Conservation (phyloP, 2,888 invertebrate species). For the Mycalesis mineus region DNA sequence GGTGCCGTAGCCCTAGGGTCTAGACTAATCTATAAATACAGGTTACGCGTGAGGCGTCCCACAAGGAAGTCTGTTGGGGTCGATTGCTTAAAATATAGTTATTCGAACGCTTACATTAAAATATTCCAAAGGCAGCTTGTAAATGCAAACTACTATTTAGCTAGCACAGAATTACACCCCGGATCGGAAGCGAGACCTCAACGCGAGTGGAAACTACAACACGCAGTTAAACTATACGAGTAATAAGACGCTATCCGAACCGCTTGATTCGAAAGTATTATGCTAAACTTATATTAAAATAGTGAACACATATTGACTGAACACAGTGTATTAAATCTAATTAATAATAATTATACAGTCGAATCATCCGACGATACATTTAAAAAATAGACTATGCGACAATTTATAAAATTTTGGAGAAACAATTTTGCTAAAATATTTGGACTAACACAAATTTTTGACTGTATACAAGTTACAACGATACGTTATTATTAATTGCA, state of each 20-base stretch:
- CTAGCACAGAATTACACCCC: conserved; percentile 15
- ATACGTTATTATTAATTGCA: conserved; percentile 48
- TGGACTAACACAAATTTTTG: conserved; percentile 58
- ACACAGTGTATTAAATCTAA: conserved; percentile 55
- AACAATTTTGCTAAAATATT: conserved; percentile 66
- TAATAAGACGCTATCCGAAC: conserved; percentile 26
- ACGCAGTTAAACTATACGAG: conserved; percentile 25
- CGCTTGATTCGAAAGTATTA: conserved; percentile 30
- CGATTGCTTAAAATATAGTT: conserved; percentile 13
- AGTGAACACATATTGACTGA: conserved; percentile 69
- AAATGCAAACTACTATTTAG: conserved; percentile 16
- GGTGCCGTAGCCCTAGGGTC: conserved; percentile 12
- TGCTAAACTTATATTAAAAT: conserved; percentile 44
- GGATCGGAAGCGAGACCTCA: conserved; percentile 21
- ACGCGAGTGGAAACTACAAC: conserved; percentile 24
- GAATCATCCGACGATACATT: conserved; percentile 33
- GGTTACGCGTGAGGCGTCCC: conserved; percentile 11
- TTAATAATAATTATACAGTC: conserved; percentile 26
- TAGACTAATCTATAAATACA: conserved; percentile 14
- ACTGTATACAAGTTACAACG: conserved; percentile 40
- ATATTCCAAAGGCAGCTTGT: conserved; percentile 6
- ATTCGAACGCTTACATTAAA: conserved; percentile 7
- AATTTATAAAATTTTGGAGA: conserved; percentile 45
- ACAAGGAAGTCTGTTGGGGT: conserved; percentile 10
- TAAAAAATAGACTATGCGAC: conserved; percentile 42